Evolutionary conservation across 2,888 invertebrate species (phyloP), one percentile per base, ranked within the genome.

Genomic region (Drosophila diplacantha): DNA sequence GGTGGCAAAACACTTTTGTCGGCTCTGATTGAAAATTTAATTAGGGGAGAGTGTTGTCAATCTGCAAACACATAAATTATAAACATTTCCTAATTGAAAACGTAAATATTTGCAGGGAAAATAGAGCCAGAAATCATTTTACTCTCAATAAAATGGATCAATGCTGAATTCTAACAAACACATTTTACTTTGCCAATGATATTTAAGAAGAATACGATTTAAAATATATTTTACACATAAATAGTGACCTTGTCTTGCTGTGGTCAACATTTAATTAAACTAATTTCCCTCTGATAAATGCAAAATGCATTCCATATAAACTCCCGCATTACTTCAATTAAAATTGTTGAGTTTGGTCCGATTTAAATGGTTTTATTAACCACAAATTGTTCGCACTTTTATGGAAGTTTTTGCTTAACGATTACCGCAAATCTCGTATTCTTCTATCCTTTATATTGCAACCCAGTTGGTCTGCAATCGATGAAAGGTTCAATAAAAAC

Each of bases 1-100:
- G 62, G 61, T 47, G 53, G 31, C 12, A 49, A 57, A 49, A 49
- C 63, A 56, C 73, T 44, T 52, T 39, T 54, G 26, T 47, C 53
- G 46, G 22, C 51, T 54, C 32, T 38, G 61, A 84, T 76, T 72
- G 64, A 60, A 76, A 69, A 82, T 79, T 69, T 71, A 31, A 52
- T 52, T 57, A 18, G 20, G 24, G n/a, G 29, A 14, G 20, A 31
- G 3, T 14, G 44, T 20, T 46, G 44, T 31, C 29, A 46, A 9
- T 46, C 44, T 14, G 14, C 5, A 46, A 20, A 14, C 44, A 46
- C 12, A 29, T 29, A 20, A 46, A 46, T 46, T 31, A 20, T 3
- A 9, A 18, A 46, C 14, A 14, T 31, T 18, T 18, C 9, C 29
- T 14, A 31, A 44, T 31, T 46, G 29, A 29, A 44, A 29, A 1